Percentiles rank a stretch among this genome's conserved stretches.
These are phyloP conservation scores for Pterostichus niger DNA, from an alignment of 2,888 invertebrate genomes.

Conservation along the genomic window DNA sequence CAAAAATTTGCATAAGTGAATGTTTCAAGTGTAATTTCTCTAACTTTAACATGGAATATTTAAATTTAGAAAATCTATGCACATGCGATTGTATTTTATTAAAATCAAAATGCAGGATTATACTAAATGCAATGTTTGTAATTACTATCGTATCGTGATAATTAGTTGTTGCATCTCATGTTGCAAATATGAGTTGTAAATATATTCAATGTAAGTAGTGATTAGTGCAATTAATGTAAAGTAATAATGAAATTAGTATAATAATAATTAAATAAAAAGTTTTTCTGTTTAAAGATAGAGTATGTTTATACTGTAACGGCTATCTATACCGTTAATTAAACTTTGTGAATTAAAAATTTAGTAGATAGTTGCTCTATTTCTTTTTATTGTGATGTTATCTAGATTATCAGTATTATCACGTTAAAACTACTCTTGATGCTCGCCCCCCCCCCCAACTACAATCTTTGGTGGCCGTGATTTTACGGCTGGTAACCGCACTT, in stretches of 20 bases:
- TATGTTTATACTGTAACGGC: too few species aligned
- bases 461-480: too few species aligned
- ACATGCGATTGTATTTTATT: not conserved
- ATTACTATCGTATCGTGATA: not conserved
- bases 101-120: conserved; percentile 3
- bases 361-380: not conserved
- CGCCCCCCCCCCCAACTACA: too few species aligned
- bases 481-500: too few species aligned
- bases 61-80: conserved; percentile 34
- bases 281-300: not conserved
- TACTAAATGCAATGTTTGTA: not conserved
- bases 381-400: not conserved
- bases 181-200: too few species aligned
- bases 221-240: not conserved
- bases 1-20: conserved; percentile 40
- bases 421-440: too few species aligned
- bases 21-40: conserved; percentile 32
- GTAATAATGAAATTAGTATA: not conserved
- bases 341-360: too few species aligned
- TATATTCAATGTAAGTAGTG: too few species aligned
- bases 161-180: too few species aligned
- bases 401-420: too few species aligned
- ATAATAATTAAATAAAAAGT: conserved; percentile 13
- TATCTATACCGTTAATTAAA: too few species aligned
- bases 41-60: conserved; percentile 31